Evolutionary conservation across 1,140 invertebrate genomes (phyloP), one percentile per base, ranked within the genome.

Genomic region (Acromyrmex charruanus): DNA sequence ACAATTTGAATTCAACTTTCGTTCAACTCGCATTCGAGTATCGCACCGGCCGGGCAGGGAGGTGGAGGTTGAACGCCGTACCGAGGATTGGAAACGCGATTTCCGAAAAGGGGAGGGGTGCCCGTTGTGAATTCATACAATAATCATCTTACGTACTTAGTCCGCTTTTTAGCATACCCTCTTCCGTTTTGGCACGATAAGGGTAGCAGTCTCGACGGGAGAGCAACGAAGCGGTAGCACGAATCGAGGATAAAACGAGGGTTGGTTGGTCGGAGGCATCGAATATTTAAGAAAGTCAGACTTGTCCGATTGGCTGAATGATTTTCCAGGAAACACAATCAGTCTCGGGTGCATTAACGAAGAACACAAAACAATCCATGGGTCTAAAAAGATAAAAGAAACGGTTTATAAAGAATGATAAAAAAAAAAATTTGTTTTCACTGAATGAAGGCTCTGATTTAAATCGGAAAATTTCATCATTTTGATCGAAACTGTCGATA

Each of bases 1-100:
- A 92, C 92, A 92, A 92, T 92, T 93, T 91, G 91, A 91, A 92
- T 92, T 92, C 91, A 86, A 91, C 87, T 86, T 92, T 88, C 85
- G 89, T 91, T 90, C 77, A 84, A 87, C 82, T 89, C 21, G 66
- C 68, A 88, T 71, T 53, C 71, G 85, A 82, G 66, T 58, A 69
- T n/a, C 25, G 12, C 44, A 7, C 10, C 58, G 65, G n/a, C 55
- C 14, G 10, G 6, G 35, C 10, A 21, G 59, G 14, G 49, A 16
- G 7, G 18, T 55, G 9, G 72, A 39, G 51, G 31, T 65, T 14
- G 85, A 14, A 6, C 39, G 68, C 58, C 51, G 71, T 25, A 39
- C 35, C 35, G 35, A 39, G 66, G 66, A 16, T 59, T n/a, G 31
- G 28, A 58, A 85, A 75, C 31, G 86, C 31, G 51, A 35, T 66